Percentiles rank a stretch among this genome's conserved stretches.
phyloP scores from a whole-genome alignment of 2,113 vertebrate species.

The Nerophis ophidion region DNA sequence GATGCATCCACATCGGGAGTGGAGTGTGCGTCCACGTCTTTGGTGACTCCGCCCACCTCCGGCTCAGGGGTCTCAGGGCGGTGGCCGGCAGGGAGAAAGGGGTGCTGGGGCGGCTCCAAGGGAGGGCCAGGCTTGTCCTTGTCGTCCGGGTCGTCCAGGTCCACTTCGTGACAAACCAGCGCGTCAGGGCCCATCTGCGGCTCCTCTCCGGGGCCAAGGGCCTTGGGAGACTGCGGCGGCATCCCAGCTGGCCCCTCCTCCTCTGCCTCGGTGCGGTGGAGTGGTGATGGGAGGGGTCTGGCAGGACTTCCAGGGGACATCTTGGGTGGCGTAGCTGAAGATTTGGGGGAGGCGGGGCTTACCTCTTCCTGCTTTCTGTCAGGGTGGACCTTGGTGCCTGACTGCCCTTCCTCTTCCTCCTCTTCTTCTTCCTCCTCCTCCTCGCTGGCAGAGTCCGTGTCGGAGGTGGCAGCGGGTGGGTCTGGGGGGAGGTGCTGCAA shows the following conservation, averaged over 20 bases:
- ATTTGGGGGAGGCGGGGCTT: constrained; percentile 35
- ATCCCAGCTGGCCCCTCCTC: constrained; percentile 42
- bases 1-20: constrained; percentile 77
- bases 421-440: constrained; percentile 74
- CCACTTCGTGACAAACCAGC: constrained; percentile 91
- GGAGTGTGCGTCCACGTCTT: constrained; percentile 64
- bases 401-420: constrained; percentile 61
- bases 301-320: constrained; percentile 27
- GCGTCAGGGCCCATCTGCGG: constrained; percentile 88
- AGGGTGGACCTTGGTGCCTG: constrained; percentile 58
- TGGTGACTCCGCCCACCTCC: constrained; percentile 71
- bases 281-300: constrained; percentile 10
- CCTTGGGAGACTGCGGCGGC: constrained; percentile 72
- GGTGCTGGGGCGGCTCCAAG: constrained; percentile 54
- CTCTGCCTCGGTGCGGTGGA: constrained; percentile 58
- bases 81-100: constrained; percentile 44
- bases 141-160: constrained; percentile 91
- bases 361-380: constrained; percentile 77
- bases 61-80: constrained; percentile 78
- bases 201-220: constrained; percentile 33
- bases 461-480: constrained; percentile 52
- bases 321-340: constrained; percentile 43
- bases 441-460: constrained; percentile 77
- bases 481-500: constrained; percentile 34
- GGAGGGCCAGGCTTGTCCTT: constrained; percentile 79